These are phyloP conservation scores for Semnopithecus entellus DNA, from an alignment of 2,113 vertebrate species.

Conservation along the genomic window DNA sequence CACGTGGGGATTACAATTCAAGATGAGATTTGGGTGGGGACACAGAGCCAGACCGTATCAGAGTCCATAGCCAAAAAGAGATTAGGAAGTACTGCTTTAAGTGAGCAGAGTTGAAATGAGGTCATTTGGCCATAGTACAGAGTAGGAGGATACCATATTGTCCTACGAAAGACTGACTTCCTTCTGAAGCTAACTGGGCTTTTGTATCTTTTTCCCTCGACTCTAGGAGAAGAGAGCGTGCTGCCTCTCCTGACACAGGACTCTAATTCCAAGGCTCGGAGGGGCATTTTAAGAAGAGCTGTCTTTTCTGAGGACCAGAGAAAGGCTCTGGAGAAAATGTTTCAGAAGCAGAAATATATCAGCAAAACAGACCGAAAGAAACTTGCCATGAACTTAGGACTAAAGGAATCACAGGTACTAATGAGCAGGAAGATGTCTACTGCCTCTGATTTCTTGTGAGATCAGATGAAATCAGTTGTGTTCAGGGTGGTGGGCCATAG, in stretches of 20 bases:
- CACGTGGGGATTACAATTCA: no score
- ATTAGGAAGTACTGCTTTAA: neutral
- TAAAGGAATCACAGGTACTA: constrained; percentile 97
- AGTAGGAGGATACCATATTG: accelerated
- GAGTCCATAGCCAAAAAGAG: neutral
- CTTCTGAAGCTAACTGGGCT: neutral
- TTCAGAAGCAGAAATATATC: constrained; percentile 98
- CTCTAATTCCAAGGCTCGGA: constrained; percentile 88
- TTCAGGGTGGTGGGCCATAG: no score
- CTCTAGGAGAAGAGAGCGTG: constrained; percentile 86
- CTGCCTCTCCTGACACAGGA: constrained; percentile 90
- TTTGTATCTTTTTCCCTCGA: constrained; percentile 60
- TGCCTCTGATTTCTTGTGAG: neutral
- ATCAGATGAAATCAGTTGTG: no score
- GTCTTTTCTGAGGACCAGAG: constrained; percentile 98
- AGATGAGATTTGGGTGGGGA: no score
- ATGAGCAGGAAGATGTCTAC: neutral
- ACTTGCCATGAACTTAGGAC: constrained; percentile 91
- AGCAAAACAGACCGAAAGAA: constrained; percentile 97
- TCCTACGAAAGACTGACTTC: neutral
- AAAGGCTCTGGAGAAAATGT: constrained; percentile 96
- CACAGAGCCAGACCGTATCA: no score
- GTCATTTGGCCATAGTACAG: neutral
- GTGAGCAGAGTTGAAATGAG: neutral
- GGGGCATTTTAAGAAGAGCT: constrained; percentile 95